phyloP scores from a whole-genome alignment of 2,888 invertebrate species.

The Drosophila mimetica region DNA sequence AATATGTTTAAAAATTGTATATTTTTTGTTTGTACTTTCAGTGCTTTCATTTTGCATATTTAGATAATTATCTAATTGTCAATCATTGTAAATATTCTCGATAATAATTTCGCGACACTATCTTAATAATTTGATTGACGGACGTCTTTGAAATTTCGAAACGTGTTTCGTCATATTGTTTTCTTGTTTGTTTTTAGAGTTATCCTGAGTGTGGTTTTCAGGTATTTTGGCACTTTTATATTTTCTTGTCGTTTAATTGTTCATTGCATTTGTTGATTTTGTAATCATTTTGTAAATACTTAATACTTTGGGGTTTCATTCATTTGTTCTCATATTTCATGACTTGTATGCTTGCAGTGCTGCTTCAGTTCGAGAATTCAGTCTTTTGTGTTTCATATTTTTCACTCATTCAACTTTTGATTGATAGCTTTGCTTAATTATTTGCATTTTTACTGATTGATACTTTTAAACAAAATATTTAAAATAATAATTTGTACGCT shows the following conservation, averaged over 20 bases:
- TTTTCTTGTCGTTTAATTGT: constrained; percentile 9
- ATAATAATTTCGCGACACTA: constrained; percentile 21
- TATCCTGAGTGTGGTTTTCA: constrained; percentile 43
- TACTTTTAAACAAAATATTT: constrained; percentile 62
- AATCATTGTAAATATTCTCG: constrained; percentile 10
- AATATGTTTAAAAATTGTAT: constrained; percentile 42
- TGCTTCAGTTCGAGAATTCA: constrained; percentile 35
- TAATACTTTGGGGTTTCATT: constrained; percentile 41
- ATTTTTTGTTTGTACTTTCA: constrained; percentile 31
- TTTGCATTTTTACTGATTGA: constrained; percentile 39
- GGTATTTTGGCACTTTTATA: constrained; percentile 19
- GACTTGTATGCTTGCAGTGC: constrained; percentile 35
- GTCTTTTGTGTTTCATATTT: constrained; percentile 21
- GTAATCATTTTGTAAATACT: constrained; percentile 24
- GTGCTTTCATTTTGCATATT: constrained; percentile 24
- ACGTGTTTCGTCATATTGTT: constrained; percentile 18
- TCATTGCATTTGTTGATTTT: constrained; percentile 30
- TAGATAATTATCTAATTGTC: constrained; percentile 32
- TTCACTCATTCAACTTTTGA: constrained; percentile 32
- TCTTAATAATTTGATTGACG: constrained; percentile 9
- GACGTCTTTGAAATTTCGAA: constrained; percentile 44
- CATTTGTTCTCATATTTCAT: constrained; percentile 22
- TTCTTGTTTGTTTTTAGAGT: constrained; percentile 26
- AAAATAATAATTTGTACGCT: constrained; percentile 69
- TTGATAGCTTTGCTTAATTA: constrained; percentile 52